Evolutionary conservation across 2,797 vertebrate genomes (phyloP), one percentile per base, ranked within the genome.

Genomic region (Anguilla obscura): DNA sequence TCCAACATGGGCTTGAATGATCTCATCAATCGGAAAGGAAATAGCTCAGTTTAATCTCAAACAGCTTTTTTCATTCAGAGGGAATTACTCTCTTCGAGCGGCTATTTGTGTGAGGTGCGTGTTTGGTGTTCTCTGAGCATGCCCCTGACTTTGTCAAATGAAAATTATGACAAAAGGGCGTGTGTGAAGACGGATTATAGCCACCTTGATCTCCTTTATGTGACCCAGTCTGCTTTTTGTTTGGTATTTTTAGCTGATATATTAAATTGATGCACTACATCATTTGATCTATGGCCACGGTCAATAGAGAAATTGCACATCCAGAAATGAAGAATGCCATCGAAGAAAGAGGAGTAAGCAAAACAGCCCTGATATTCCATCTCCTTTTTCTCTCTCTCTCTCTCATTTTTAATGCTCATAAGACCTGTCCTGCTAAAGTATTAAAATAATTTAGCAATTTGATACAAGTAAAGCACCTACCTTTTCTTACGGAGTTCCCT

Each of bases 251-350:
- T 54, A 71, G 60, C 60, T 87, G 58, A 84, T 56, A 52, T 76
- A 87, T 87, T 71, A 87, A n/a, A 71, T 87, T 87, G 69, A 84
- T 84, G 3, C n/a, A 9, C 27, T 6, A 40, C 54, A 33, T 83
- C 30, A n/a, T 82, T 48, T 82, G 56, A 87, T 83, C 76, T 48
- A 82, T 83, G 56, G 60, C 58, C 40, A 52, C 16, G 48, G 87
- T 6, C 45, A 71, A 40, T 60, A 66, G 87, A 84, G 36, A 87
- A 71, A 83, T 2, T 66, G 79, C 45, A 50, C 45, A 21, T 82
- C 18, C 8, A 50, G 45, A 82, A 82, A 50, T 82, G 45, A 50
- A 82, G 45, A 82, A 82, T 50, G 79, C 40, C 24, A n/a, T n/a
- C 3, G 76, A 80, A 48, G 76, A 45, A 48, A 80, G 76, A 48